Evolutionary conservation across 2,888 invertebrate genomes (phyloP), one percentile per base, ranked within the genome.

Genomic region (Acleris holmiana): DNA sequence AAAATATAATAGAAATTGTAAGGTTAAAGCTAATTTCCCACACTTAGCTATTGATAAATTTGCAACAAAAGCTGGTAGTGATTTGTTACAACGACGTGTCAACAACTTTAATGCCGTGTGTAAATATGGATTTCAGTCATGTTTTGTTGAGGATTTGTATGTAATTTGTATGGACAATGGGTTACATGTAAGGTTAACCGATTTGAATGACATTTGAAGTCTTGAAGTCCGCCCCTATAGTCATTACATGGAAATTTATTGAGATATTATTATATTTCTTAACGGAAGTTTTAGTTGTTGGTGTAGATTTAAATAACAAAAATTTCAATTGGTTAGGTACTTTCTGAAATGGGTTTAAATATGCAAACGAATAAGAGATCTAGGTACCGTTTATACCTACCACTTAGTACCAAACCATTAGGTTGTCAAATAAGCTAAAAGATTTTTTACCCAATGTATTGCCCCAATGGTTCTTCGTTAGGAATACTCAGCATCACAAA

Each of bases 1-100:
- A 86, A 88, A 89, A 89, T 91, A 88, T 81, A 85, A 87, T 82
- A 77, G 80, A 75, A 60, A 50, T 29, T 61, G 71, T 69, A 69
- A 57, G 59, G 53, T 71, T 68, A 68, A 76, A 72, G 68, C 79
- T 84, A 84, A 89, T 87, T 92, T 91, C 92, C 86, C 92, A 92
- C 91, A 91, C 83, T 86, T 82, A 73, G 69, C 72, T 54, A 69
- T 71, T 77, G 79, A 82, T 80, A 81, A 80, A 77, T 74, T 77
- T 75, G 75, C 76, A 61, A 74, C 82, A 84, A 85, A 80, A 74
- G 76, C 69, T 73, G 73, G 69, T 51, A 70, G 75, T 79, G 70
- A 88, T 88, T 86, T 71, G 76, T 76, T 67, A 74, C 72, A 77
- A 77, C 78, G 76, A 86, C 84, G 82, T 88, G 89, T 87, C 82